A percentile compares a stretch with the other conserved stretches of the same genome.
Evolutionary conservation across 2,113 vertebrate genomes (phyloP).

Genomic region (Aramus guarauna): DNA sequence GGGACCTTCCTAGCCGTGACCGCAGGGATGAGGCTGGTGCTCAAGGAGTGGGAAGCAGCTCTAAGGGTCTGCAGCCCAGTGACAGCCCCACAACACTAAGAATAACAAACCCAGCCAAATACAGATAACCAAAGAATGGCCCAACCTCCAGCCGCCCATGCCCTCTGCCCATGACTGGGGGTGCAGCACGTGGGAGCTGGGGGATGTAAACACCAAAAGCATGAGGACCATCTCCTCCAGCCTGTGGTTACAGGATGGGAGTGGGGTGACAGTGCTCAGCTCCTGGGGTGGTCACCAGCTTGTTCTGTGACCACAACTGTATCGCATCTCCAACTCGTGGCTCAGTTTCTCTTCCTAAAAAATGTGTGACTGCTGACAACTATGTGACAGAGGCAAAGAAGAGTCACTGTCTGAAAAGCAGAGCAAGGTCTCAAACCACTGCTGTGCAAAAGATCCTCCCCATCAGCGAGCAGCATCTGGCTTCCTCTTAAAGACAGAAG

Average conservation of each 20-base stretch:
- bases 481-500: background rate
- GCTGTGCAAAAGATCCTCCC: background rate
- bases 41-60: background rate
- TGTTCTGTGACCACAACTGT: background rate
- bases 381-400: background rate
- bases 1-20: background rate
- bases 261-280: background rate
- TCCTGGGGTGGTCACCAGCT: background rate
- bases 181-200: rapidly evolving
- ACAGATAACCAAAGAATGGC: background rate
- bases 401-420: background rate
- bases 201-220: background rate
- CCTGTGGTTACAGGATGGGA: background rate
- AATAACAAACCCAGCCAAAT: background rate
- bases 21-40: background rate
- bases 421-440: background rate
- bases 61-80: background rate
- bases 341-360: background rate
- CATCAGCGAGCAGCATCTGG: background rate
- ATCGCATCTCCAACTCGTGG: background rate
- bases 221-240: background rate
- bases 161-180: background rate
- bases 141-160: background rate
- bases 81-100: background rate
- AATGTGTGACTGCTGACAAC: background rate